These are phyloP conservation scores for Crotalus viridis DNA, from an alignment of 2,113 vertebrate genomes.

Conservation along the genomic window DNA sequence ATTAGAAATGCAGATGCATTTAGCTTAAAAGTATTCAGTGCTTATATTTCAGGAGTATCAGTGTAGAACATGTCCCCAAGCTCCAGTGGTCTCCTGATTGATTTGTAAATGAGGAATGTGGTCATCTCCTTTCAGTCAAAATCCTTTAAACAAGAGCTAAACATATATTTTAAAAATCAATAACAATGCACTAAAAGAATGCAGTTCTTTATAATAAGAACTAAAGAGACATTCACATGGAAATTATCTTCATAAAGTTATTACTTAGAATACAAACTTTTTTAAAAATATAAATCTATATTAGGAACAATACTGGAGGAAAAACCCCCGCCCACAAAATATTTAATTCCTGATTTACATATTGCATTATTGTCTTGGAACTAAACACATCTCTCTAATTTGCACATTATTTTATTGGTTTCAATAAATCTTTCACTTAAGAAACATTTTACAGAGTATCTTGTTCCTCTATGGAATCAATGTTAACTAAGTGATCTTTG, in stretches of 20 bases:
- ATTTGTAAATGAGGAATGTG: conserved; percentile 19
- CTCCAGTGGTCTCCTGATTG: fast-evolving
- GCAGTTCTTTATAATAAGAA: neutral
- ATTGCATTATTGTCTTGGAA: neutral
- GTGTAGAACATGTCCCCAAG: neutral
- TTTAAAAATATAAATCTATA: neutral
- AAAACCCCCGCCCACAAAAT: neutral
- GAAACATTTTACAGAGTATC: neutral
- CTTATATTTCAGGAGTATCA: neutral
- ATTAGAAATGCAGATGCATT: conserved; percentile 26
- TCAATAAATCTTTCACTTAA: neutral
- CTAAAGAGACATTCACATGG: fast-evolving
- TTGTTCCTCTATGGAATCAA: neutral
- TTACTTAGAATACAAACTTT: neutral
- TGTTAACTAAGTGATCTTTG: neutral
- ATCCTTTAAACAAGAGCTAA: neutral
- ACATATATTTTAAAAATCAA: conserved; percentile 13
- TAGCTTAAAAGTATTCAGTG: conserved; percentile 14
- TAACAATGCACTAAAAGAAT: conserved; percentile 1
- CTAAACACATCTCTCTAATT: neutral
- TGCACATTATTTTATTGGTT: neutral
- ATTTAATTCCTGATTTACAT: neutral
- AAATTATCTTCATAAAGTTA: neutral
- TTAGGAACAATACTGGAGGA: neutral
- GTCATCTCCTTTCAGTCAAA: neutral